Evolutionary conservation across 2,113 vertebrate genomes (phyloP).

Genomic region (Caranx melampygus): DNA sequence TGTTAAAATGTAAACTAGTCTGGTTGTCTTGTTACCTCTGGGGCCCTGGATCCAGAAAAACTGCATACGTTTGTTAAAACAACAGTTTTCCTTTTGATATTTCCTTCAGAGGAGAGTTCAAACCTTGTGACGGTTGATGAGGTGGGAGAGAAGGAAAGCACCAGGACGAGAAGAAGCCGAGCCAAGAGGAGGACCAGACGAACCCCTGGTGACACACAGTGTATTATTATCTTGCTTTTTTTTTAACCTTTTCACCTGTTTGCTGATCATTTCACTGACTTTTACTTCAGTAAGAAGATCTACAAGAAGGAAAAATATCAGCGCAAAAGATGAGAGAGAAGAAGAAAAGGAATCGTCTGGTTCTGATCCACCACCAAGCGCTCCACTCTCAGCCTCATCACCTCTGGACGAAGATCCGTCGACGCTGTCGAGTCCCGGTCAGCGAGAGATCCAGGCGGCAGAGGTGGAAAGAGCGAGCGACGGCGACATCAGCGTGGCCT

Average conservation of each 20-base stretch:
- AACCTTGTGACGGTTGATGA: conserved; percentile 58
- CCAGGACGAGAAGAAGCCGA: conserved; percentile 17
- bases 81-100: background rate
- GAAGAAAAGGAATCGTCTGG: background rate
- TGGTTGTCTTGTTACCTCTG: too few relatives aligned
- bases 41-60: too few relatives aligned
- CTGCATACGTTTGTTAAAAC: too few relatives aligned
- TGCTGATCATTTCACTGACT: background rate
- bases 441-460: background rate
- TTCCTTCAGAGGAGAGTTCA: conserved; percentile 31
- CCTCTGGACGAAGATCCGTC: background rate
- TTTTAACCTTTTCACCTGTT: background rate
- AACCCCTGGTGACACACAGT: conserved; percentile 37
- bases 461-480: background rate
- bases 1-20: too few relatives aligned
- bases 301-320: conserved; percentile 24
- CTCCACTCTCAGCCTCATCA: background rate
- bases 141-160: conserved; percentile 40
- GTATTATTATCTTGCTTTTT: background rate
- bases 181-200: conserved; percentile 28
- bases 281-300: conserved; percentile 49
- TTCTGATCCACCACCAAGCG: background rate
- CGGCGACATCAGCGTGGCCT: fast-evolving
- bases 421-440: background rate
- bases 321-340: background rate